A percentile compares a stretch with the other conserved stretches of the same genome.
phyloP scores from a whole-genome alignment of 2,797 vertebrate genomes.

The Clarias pachynema region DNA sequence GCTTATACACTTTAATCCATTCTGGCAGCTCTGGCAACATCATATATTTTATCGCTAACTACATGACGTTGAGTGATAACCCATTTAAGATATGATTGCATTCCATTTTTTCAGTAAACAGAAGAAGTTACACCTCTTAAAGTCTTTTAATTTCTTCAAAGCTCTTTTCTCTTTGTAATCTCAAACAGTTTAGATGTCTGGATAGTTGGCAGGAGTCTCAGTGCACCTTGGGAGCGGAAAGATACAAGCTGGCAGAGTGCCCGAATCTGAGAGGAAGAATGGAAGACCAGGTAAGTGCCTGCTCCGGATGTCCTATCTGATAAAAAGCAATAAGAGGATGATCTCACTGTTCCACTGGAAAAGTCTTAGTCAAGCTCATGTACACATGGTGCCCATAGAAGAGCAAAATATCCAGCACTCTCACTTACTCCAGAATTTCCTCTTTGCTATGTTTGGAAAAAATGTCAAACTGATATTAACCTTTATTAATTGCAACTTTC shows the following conservation, averaged over 20 bases:
- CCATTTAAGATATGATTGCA: neutral
- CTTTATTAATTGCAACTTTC: neutral
- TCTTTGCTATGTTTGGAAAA: neutral
- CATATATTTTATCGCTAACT: neutral
- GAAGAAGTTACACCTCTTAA: neutral
- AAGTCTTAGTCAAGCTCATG: neutral
- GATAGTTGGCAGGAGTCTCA: constrained; percentile 27
- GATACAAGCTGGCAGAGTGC: neutral
- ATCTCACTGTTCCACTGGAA: constrained; percentile 49
- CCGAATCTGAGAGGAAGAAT: neutral
- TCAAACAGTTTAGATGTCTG: constrained; percentile 27
- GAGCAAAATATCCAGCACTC: constrained; percentile 1
- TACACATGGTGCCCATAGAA: neutral
- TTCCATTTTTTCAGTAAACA: neutral
- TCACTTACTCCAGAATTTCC: constrained; percentile 15
- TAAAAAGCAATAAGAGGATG: constrained; percentile 59
- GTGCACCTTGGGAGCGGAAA: neutral
- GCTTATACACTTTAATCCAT: neutral
- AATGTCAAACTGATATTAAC: neutral
- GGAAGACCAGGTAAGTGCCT: constrained; percentile 66
- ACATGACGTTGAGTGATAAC: neutral
- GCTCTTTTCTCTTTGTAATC: constrained; percentile 15
- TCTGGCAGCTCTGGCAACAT: neutral
- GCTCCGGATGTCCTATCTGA: constrained; percentile 73
- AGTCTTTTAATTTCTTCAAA: neutral